Base-by-base conservation (phyloP, 1,140 invertebrate species). In the Drosophila erecta region DNA sequence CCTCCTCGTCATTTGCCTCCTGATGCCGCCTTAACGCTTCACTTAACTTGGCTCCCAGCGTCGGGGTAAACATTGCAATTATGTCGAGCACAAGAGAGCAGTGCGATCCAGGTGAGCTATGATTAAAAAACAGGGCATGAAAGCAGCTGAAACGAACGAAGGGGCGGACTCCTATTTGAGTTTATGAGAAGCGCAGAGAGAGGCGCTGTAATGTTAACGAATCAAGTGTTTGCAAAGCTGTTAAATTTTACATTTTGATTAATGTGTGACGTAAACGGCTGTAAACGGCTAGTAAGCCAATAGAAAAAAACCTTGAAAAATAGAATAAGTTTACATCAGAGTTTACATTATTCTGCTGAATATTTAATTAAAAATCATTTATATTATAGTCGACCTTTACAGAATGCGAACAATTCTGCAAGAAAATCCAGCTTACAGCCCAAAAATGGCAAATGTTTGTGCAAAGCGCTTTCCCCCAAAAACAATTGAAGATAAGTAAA, bases 51-150 rank as follows among this genome's bases (percentile, higher is more conserved):
- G 55, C 62, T 76, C 65, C 70, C 83, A 70, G 44, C 65, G 65
- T 54, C 60, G 78, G 47, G 79, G 83, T 83, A 86, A 86, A 83
- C 83, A 86, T 87, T 86, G 83, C 83, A 86, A 86, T 86, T 86
- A 86, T 87, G 79, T 74, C 79, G 59, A 79, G 80, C 65, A 60
- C 75, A 76, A 76, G 57, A 84, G 64, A 76, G 57, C 71, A 83
- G 46, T 54, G 62, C 61, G 51, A 64, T 54, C 46, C 83, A 83
- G 83, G 75, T 86, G 79, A 83, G 76, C 79, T 66, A 66, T 86
- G 83, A 86, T 86, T 86, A 87, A 86, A 85, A 66, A 76, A 59
- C 22, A 15, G 20, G 49, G 22, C 35, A 50, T 51, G 20, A 67
- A 59, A 24, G 37, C 2, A 44, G 40, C 27, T 40, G 4, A 27